phyloP scores from a whole-genome alignment of 2,113 vertebrate genomes.

The Eulemur macaco region DNA sequence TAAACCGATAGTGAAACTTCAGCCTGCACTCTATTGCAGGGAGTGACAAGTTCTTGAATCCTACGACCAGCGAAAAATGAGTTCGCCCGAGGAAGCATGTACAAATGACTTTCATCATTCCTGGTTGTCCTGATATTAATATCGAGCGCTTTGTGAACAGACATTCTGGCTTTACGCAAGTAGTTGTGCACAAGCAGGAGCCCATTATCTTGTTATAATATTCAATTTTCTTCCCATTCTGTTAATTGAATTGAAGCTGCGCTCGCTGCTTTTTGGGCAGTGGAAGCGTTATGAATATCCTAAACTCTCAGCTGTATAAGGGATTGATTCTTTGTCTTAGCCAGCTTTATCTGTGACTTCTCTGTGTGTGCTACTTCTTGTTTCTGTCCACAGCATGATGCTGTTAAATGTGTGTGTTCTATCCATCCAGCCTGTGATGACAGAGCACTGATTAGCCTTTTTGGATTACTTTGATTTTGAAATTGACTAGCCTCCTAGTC shows the following conservation, averaged over 20 bases:
- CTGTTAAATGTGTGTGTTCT: neutral
- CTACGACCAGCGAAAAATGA: neutral
- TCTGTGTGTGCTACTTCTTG: neutral
- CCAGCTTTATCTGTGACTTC: neutral
- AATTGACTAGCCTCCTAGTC: neutral
- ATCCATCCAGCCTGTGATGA: neutral
- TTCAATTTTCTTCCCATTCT: neutral
- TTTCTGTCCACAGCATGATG: neutral
- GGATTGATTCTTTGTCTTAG: neutral
- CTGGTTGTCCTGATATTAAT: neutral
- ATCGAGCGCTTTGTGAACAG: neutral
- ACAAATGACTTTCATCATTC: neutral
- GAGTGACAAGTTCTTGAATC: neutral
- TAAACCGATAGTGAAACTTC: neutral
- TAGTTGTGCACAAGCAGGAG: neutral
- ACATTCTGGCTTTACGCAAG: neutral
- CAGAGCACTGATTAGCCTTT: slow-evolving; percentile 23
- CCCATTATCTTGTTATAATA: slow-evolving; percentile 8
- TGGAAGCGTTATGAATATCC: neutral
- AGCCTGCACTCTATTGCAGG: neutral
- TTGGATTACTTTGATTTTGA: slow-evolving; percentile 45
- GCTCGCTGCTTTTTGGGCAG: neutral
- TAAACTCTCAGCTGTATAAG: neutral
- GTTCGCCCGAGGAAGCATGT: neutral
- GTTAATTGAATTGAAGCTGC: slow-evolving; percentile 28